A percentile compares a stretch with the other conserved stretches of the same genome.
Evolutionary conservation across 2,888 invertebrate genomes (phyloP).

Genomic region (Osmoderma eremita): DNA sequence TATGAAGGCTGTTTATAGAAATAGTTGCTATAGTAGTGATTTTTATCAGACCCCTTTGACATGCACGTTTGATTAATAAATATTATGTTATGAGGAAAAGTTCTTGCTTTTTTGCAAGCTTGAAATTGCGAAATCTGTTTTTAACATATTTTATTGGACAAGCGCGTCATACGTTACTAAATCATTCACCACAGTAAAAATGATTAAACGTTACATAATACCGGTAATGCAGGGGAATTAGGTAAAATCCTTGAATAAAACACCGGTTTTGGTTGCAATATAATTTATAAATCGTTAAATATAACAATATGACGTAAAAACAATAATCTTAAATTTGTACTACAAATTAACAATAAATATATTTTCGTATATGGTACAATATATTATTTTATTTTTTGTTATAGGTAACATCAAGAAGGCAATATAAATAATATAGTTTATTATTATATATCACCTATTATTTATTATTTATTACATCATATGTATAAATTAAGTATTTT

Average conservation of each 20-base stretch:
- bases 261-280: constrained; percentile 50
- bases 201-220: no score
- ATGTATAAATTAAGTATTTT: constrained; percentile 46
- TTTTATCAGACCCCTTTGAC: no score
- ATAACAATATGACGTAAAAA: constrained; percentile 62
- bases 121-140: no score
- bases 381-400: constrained; percentile 40
- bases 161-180: no score
- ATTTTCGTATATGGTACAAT: constrained; percentile 53
- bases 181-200: no score
- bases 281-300: constrained; percentile 62
- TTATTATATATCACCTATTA: constrained; percentile 24
- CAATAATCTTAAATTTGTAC: constrained; percentile 60
- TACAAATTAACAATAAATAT: constrained; percentile 58
- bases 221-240: no score
- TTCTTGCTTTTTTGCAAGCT: no score
- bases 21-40: no score
- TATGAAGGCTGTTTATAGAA: no score
- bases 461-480: constrained; percentile 48
- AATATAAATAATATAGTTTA: constrained; percentile 36
- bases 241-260: background rate
- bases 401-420: constrained; percentile 49
- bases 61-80: no score
- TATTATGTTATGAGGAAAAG: no score
- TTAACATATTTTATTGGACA: no score